Conservation (phyloP, 2,113 vertebrate species). For the Hipposideros armiger region DNA sequence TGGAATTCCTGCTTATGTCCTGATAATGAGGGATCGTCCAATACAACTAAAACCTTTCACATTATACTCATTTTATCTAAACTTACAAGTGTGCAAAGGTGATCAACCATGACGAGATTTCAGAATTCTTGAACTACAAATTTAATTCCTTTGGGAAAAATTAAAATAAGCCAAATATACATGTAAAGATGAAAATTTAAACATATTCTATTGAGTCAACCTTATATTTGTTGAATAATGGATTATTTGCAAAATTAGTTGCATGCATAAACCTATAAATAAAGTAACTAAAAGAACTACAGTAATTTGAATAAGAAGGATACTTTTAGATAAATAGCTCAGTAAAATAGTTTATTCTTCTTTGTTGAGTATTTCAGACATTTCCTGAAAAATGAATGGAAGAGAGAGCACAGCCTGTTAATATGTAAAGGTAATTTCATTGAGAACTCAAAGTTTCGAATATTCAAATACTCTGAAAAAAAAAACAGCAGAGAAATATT, state of each 20-base stretch:
- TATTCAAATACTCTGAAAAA: neutral
- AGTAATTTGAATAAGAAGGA: neutral
- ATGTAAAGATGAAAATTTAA: neutral
- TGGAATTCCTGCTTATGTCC: neutral
- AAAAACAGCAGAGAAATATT: conserved; percentile 1
- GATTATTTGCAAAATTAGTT: neutral
- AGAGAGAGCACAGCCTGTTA: neutral
- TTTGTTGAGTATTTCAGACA: conserved; percentile 29
- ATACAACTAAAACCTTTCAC: neutral
- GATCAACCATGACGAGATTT: neutral
- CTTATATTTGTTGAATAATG: neutral
- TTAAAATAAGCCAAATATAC: neutral
- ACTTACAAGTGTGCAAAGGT: neutral
- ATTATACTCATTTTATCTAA: conserved; percentile 33
- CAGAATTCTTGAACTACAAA: conserved; percentile 51
- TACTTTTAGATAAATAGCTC: neutral
- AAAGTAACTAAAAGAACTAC: neutral
- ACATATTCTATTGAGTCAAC: neutral
- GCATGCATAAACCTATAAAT: neutral
- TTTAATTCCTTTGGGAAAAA: neutral
- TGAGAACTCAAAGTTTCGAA: neutral
- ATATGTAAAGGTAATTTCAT: neutral
- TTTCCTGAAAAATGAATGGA: conserved; percentile 33
- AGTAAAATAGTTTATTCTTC: conserved; percentile 32
- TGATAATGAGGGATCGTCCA: neutral